A percentile compares a stretch with the other conserved stretches of the same genome.
Evolutionary conservation across 1,140 invertebrate genomes (phyloP).

Genomic region (Bombus consobrinus): DNA sequence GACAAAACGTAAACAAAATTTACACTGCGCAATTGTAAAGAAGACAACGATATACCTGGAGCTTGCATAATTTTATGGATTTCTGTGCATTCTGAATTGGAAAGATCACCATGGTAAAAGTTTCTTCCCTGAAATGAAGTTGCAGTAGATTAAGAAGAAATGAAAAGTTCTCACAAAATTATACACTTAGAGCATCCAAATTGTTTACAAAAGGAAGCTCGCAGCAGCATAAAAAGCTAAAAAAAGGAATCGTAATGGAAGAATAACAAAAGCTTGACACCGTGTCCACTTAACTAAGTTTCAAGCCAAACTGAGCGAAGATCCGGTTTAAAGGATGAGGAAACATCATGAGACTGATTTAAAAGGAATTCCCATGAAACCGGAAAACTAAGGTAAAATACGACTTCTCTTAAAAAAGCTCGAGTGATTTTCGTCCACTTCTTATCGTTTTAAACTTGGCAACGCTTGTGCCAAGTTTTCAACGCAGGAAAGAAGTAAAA

Average conservation of each 20-base stretch:
- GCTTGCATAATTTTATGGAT: too few species aligned
- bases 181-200: neutral
- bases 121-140: neutral
- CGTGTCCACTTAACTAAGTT: constrained; percentile 1
- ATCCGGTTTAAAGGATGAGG: neutral
- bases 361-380: neutral
- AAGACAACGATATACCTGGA: too few species aligned
- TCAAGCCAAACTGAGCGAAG: neutral
- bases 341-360: neutral
- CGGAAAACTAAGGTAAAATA: neutral
- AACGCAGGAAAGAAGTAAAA: neutral
- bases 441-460: neutral
- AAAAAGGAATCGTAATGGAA: neutral
- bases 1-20: too few species aligned
- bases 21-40: too few species aligned
- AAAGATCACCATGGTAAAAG: neutral
- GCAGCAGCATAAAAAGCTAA: neutral
- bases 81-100: neutral
- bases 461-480: constrained; percentile 2
- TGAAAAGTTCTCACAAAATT: neutral
- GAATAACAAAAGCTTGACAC: constrained; percentile 7
- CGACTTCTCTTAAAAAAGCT: neutral
- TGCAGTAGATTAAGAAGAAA: neutral
- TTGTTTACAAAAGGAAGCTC: neutral
- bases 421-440: neutral